Evolutionary conservation across 2,888 invertebrate species (phyloP), one percentile per base, ranked within the genome.

Genomic region (Ischnus inquisitorius): DNA sequence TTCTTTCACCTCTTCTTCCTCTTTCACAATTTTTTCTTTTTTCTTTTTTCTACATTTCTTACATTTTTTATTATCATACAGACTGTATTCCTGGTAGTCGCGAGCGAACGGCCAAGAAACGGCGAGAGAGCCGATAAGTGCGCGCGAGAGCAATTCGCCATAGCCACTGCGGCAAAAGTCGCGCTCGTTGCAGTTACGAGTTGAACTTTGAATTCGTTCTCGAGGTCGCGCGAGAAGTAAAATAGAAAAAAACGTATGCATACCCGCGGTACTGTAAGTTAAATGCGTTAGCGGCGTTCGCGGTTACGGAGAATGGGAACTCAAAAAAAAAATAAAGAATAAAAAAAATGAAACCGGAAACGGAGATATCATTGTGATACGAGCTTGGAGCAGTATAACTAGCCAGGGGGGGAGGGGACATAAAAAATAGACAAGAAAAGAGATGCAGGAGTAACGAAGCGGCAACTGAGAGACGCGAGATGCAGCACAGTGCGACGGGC

Each of bases 1-100:
- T 85, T 79, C 77, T 83, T 82, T 79, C 62, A 39, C 72, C 57
- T 74, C 75, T 85, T 79, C 69, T 68, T 77, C 74, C 72, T 64
- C 69, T 71, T 85, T 79, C 68, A 57, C 77, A 65, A 69, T 34
- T 68, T 34, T 71, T 43, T 57, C 41, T 12, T 68, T 84, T 60
- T 60, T 79, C 76, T 80, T 74, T 76, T 79, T 39, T 39, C 10
- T 16, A 10, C 39, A 1, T 41, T 64, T n/a, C n/a, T 34, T 10
- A 8, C 8, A 60, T 46, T 72, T 62, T 76, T 83, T 76, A 75
- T 79, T 72, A 76, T 67, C 71, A 16, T 76, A 60, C 76, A 41
- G 72, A 67, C 69, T 51, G 34, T 34, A 76, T 83, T 68, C 68
- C 68, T 16, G 28, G 16, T 57, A n/a, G 46, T 57, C 39, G 54